phyloP scores from a whole-genome alignment of 2,113 vertebrate species.

The Scolopax mira region DNA sequence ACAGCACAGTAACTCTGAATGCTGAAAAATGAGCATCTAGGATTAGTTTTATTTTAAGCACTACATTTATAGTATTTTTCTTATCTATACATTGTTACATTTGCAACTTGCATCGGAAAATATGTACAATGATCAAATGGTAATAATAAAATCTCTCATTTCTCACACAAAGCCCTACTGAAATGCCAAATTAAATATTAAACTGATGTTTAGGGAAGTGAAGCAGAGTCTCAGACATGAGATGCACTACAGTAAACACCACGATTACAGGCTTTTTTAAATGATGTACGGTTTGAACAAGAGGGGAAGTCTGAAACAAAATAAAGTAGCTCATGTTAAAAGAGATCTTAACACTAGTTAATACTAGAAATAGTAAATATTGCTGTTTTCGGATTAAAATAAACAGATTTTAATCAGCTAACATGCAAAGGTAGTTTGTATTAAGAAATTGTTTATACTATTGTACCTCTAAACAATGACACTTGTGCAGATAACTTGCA shows the following conservation, averaged over 20 bases:
- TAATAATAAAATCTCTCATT: background rate
- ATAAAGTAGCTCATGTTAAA: background rate
- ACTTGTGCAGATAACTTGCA: background rate
- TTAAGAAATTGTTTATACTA: background rate
- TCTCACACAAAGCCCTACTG: background rate
- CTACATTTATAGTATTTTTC: background rate
- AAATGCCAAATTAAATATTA: background rate
- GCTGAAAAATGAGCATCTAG: background rate
- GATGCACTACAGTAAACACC: background rate
- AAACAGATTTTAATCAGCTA: background rate
- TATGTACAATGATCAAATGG: background rate
- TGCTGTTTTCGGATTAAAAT: background rate
- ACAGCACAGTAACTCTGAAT: background rate
- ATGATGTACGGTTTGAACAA: accelerated
- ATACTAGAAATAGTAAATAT: background rate
- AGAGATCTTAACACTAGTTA: background rate
- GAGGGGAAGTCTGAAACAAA: background rate
- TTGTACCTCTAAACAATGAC: background rate
- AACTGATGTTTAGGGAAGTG: background rate
- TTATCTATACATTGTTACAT: background rate
- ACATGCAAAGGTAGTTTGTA: background rate
- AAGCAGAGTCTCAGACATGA: background rate
- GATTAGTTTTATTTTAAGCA: background rate
- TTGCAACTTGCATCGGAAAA: background rate
- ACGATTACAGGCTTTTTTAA: background rate